These are phyloP conservation scores for Poliocrania exsul DNA, from an alignment of 2,797 vertebrate genomes.

Conservation along the genomic window DNA sequence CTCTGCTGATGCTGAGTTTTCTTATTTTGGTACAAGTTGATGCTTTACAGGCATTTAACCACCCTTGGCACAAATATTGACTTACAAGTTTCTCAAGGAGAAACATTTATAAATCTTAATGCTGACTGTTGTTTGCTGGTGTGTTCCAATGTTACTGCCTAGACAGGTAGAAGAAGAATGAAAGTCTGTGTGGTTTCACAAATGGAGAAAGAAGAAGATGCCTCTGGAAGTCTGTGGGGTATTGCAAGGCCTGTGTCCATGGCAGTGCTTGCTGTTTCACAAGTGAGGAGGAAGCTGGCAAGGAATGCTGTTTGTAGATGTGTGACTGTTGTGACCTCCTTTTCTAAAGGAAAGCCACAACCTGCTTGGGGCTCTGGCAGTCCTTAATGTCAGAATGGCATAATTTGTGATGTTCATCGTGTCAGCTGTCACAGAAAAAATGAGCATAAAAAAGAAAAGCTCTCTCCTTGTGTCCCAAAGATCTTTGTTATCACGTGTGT, in stretches of 20 bases:
- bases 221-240: background rate
- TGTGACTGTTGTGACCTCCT: background rate
- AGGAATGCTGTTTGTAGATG: background rate
- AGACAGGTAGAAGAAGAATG: background rate
- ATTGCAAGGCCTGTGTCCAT: background rate
- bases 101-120: background rate
- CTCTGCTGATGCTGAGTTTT: background rate
- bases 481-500: background rate
- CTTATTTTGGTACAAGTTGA: background rate
- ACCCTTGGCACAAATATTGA: background rate
- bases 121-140: background rate
- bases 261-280: background rate
- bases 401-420: background rate
- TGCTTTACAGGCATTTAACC: background rate
- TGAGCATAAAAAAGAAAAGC: background rate
- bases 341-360: background rate
- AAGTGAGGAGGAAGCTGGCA: background rate
- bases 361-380: background rate
- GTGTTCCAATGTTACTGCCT: background rate
- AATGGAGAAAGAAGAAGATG: background rate
- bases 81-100: background rate
- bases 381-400: background rate
- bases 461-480: background rate
- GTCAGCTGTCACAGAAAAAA: background rate
- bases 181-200: background rate